Evolutionary conservation across 2,888 invertebrate genomes (phyloP).

Genomic region (Bombylius discolor): DNA sequence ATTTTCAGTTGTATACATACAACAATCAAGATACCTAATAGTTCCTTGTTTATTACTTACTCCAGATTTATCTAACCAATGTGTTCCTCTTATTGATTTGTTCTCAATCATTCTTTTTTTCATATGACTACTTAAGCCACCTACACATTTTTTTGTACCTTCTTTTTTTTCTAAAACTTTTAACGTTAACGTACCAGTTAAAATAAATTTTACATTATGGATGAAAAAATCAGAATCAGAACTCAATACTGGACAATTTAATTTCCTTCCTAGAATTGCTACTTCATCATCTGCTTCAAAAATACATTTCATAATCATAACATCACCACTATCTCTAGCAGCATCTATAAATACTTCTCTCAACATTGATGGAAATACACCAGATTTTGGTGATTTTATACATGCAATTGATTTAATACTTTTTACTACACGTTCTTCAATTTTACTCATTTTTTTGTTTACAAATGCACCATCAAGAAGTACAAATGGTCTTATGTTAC

Average conservation of each 20-base stretch:
- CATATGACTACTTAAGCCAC: conserved; percentile 17
- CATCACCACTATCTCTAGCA: conserved; percentile 46
- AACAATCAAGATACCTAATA: conserved; percentile 43
- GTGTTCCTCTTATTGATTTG: neutral
- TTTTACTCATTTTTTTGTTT: conserved; percentile 54
- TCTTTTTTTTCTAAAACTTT: conserved; percentile 28
- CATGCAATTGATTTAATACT: conserved; percentile 46
- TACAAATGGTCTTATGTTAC: conserved; percentile 58
- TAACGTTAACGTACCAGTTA: conserved; percentile 52
- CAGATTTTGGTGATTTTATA: conserved; percentile 44
- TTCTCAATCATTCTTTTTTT: conserved; percentile 27
- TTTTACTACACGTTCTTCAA: conserved; percentile 43
- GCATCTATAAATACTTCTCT: conserved; percentile 63
- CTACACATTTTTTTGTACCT: conserved; percentile 6
- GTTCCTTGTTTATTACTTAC: conserved; percentile 13
- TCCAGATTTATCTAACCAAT: neutral
- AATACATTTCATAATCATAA: conserved; percentile 61
- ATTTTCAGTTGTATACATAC: conserved; percentile 57
- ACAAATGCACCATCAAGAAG: conserved; percentile 72
- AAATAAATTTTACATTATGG: conserved; percentile 71
- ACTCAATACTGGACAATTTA: conserved; percentile 77
- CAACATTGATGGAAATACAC: conserved; percentile 61
- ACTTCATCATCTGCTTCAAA: conserved; percentile 87
- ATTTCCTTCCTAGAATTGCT: conserved; percentile 61
- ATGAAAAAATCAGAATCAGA: conserved; percentile 92